phyloP scores from a whole-genome alignment of 2,113 vertebrate genomes.

The Syrmaticus mikado region DNA sequence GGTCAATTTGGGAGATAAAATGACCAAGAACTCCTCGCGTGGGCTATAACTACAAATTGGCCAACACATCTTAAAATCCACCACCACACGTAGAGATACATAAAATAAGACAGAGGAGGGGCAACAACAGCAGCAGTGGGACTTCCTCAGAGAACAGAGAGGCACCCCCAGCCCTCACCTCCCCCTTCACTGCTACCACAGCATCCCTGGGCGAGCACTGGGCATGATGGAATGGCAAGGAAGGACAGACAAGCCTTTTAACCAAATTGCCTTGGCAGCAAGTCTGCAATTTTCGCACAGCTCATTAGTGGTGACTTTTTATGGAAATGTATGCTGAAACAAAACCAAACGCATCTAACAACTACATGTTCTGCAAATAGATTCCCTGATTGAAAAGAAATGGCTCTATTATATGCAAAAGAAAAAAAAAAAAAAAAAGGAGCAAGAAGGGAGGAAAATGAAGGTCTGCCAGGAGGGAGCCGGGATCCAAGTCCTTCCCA shows the following conservation, averaged over 20 bases:
- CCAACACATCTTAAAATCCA: background rate
- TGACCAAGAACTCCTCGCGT: background rate
- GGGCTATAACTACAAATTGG: background rate
- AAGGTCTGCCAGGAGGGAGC: background rate
- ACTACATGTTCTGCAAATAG: constrained; percentile 38
- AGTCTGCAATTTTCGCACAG: background rate
- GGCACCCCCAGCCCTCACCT: background rate
- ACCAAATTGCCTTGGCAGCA: constrained; percentile 53
- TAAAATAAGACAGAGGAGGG: background rate
- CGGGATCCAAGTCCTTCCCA: background rate
- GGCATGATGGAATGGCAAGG: background rate
- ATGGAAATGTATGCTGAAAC: constrained; percentile 45
- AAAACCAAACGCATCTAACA: constrained; percentile 30
- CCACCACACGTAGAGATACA: background rate
- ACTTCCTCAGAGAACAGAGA: background rate
- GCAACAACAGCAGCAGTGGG: background rate
- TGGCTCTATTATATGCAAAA: background rate
- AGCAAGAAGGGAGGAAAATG: background rate
- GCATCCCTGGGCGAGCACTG: too few species aligned
- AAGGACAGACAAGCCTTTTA: constrained; percentile 35
- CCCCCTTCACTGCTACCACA: background rate
- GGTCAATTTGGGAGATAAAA: background rate
- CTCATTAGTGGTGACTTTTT: constrained; percentile 60
- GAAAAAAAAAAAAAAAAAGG: background rate
- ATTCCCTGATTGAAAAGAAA: constrained; percentile 33